Base-by-base conservation (phyloP, 1,140 invertebrate genomes). In the Aphelinus atriplicis region DNA sequence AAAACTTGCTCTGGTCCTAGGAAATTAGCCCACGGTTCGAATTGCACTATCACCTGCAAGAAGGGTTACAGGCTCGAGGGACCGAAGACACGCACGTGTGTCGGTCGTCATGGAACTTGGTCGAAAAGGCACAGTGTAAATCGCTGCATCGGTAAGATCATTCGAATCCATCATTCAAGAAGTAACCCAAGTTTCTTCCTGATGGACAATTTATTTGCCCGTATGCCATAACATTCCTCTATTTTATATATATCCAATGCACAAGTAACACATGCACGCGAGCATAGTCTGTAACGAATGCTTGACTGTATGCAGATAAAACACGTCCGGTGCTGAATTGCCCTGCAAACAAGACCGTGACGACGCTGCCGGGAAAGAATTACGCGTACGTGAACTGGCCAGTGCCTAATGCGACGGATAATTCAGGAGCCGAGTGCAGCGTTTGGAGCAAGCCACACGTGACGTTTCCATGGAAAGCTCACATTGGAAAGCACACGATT, bases 1-100 rank as follows among this genome's bases (percentile, higher is more conserved):
- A 76, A 82, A n/a, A 86, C 83, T 6, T 92, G 89, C 80, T 88
- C 78, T 3, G 84, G 83, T 6, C 84, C 80, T 0, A 85, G 83
- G 4, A 91, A 90, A 79, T 82, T 90, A 62, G 82, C 84, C 1
- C 91, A 89, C 78, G 89, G 88, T 2, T 89, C 89, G 56, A 87
- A 84, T 26, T 92, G 92, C 80, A 86, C 82, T 0, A 88, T 91
- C 50, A 79, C 78, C 2, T 93, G 92, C 80, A 80, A 89, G 47
- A 75, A 87, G 7, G 92, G 92, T 10, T 92, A 90, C 78, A 79
- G 84, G 58, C 76, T 91, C 0, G 79, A 84, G 53, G 92, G 92
- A 0, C 88, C 90, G 7, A 64, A 73, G 10, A 80, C 74, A 7
- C 86, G 87, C 78, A 81, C 78, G 3, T 92, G 91, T 71, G 81